Conservation (phyloP, 2,113 vertebrate species). For the Anthoscopus minutus region DNA sequence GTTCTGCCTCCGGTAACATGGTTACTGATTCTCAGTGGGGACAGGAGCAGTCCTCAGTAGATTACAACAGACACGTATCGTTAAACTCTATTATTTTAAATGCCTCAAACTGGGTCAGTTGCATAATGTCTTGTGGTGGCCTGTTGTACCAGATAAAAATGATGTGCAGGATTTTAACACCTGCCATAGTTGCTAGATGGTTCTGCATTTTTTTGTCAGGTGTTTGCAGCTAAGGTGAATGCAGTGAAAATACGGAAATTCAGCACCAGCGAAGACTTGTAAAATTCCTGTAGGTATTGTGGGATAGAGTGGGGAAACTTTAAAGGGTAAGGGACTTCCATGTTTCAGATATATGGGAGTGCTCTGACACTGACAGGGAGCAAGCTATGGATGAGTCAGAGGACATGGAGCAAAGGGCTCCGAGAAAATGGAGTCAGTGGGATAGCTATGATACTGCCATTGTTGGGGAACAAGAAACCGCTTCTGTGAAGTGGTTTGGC, state of each 20-base stretch:
- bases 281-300: not conserved
- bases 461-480: not conserved
- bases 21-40: not conserved
- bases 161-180: not conserved
- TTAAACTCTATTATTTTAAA: not conserved
- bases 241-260: not conserved
- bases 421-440: not conserved
- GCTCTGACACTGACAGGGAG: not conserved
- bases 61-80: not conserved
- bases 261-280: not conserved
- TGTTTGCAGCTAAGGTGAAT: not conserved
- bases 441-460: not conserved
- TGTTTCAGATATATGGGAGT: not conserved
- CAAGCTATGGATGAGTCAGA: fast-evolving
- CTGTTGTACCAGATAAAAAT: not conserved
- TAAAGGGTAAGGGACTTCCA: not conserved
- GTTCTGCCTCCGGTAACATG: not conserved
- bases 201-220: not conserved
- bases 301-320: not conserved
- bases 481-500: not conserved
- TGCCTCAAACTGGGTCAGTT: not conserved
- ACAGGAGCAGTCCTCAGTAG: not conserved
- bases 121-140: not conserved
- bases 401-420: not conserved
- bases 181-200: not conserved